Base-by-base conservation (phyloP, 2,888 invertebrate species). In the Pterobdella sp. region DNA sequence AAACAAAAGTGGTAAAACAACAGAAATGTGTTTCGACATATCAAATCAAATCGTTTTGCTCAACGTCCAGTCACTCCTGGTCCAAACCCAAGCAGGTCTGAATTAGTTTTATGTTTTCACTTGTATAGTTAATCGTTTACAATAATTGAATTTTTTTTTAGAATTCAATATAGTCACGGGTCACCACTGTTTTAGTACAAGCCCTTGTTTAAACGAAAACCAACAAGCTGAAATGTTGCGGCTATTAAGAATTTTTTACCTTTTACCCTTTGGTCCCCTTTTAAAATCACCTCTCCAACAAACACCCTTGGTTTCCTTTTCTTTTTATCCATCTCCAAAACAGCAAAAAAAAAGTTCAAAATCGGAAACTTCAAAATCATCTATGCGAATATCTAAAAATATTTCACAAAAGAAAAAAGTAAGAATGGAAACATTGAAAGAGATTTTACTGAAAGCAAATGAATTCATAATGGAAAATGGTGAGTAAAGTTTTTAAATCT, bases 131-230 rank as follows among this genome's bases (percentile, higher is more conserved):
- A 14, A n/a, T 18, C 10, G 10, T 14, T 26, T 7, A 29, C 14
- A 63, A 63, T 63, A n/a, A 63, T 63, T 63, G 14, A 63, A 63
- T 63, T 26, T 63, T 63, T 22, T 63, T 26, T 63, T 42, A 76
- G 77, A 75, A 29, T 74, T 76, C 26, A 75, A 76, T 60, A 73
- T 74, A 3, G 76, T 76, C 60, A 75, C 74, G n/a, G 77, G 77
- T 29, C 73, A 64, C 2, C 70, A 63, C 73, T 77, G 77, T 68
- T 75, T 72, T 64, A 76, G 72, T 74, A 73, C 71, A 49, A 69
- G 72, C 18, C 77, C 77, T 3, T 75, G 76, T 32, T 37, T 77
- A 42, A 65, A 75, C 56, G 72, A 63, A 32, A 74, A 73, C 10
- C 32, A 70, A 10, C 73, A 72, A 14, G 56, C 73, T n/a, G 77